A percentile compares a stretch with the other conserved stretches of the same genome.
These are phyloP conservation scores for Troides helena DNA, from an alignment of 2,888 invertebrate genomes.

Conservation along the genomic window DNA sequence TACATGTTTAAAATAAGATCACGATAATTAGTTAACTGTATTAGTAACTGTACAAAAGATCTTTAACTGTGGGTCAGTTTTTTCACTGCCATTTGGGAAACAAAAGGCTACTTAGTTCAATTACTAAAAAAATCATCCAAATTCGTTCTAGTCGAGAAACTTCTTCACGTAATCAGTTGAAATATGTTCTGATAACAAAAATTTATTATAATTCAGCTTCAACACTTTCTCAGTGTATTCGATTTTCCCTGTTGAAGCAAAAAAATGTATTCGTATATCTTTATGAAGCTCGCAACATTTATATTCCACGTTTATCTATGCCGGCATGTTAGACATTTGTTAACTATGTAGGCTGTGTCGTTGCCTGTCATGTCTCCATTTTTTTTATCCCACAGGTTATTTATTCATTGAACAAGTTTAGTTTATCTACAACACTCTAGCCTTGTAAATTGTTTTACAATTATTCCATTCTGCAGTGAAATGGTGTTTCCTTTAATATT, in stretches of 20 bases:
- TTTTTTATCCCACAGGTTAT: neutral
- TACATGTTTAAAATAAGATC: too few relatives aligned
- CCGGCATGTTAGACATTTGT: constrained; percentile 18
- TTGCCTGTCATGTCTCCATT: constrained; percentile 9
- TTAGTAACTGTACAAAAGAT: too few relatives aligned
- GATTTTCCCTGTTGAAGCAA: neutral
- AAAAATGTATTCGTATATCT: constrained; percentile 9
- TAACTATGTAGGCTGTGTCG: constrained; percentile 13
- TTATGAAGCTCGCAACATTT: constrained; percentile 18
- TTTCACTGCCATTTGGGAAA: too few relatives aligned
- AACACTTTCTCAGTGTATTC: neutral
- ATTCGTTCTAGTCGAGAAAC: neutral
- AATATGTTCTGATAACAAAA: neutral
- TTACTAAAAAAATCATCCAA: too few relatives aligned
- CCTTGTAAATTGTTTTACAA: neutral
- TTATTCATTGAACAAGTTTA: neutral
- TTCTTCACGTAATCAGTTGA: neutral
- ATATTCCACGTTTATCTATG: constrained; percentile 1
- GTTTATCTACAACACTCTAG: neutral
- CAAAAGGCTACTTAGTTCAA: too few relatives aligned
- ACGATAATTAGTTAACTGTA: too few relatives aligned
- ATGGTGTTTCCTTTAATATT: neutral
- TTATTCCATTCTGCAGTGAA: neutral
- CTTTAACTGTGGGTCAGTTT: too few relatives aligned
- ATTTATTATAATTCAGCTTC: neutral